Evolutionary conservation across 2,888 invertebrate genomes (phyloP).

Genomic region (Corbicula japonica): DNA sequence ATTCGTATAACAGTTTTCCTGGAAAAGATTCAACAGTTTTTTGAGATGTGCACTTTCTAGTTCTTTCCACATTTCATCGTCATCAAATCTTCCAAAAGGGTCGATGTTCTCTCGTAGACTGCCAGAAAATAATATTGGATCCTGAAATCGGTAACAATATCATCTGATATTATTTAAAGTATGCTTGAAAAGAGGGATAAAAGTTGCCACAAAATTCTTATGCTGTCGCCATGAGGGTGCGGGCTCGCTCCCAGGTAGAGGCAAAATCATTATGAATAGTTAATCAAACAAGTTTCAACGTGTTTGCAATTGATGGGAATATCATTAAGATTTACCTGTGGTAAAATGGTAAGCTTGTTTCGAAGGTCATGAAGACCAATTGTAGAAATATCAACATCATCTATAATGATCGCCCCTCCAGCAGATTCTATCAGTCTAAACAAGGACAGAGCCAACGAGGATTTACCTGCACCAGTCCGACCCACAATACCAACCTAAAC

Average conservation of each 20-base stretch:
- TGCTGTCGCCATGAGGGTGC: no score
- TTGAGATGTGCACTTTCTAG: slow-evolving; percentile 96
- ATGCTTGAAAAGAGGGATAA: no score
- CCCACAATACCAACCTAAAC: slow-evolving; percentile 82
- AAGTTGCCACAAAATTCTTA: no score
- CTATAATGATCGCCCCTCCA: slow-evolving; percentile 76
- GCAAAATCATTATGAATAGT: no score
- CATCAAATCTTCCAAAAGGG: slow-evolving; percentile 93
- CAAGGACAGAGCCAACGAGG: slow-evolving; percentile 78
- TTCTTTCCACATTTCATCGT: slow-evolving; percentile 95
- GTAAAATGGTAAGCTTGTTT: slow-evolving; percentile 85
- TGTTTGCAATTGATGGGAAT: no score
- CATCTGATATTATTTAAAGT: no score
- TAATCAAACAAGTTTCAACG: no score
- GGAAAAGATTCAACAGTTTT: slow-evolving; percentile 92
- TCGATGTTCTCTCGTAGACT: slow-evolving; percentile 96
- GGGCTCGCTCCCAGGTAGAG: no score
- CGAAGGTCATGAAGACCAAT: slow-evolving; percentile 85
- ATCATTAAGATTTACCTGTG: no score
- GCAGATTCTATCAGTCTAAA: slow-evolving; percentile 80
- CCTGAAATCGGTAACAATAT: no score
- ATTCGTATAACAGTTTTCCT: slow-evolving; percentile 93
- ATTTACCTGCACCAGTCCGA: slow-evolving; percentile 83
- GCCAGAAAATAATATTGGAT: slow-evolving; percentile 97
- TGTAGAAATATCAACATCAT: slow-evolving; percentile 73